A percentile compares a stretch with the other conserved stretches of the same genome.
Evolutionary conservation across 2,888 invertebrate species (phyloP).

Genomic region (Electrophaes corylata): DNA sequence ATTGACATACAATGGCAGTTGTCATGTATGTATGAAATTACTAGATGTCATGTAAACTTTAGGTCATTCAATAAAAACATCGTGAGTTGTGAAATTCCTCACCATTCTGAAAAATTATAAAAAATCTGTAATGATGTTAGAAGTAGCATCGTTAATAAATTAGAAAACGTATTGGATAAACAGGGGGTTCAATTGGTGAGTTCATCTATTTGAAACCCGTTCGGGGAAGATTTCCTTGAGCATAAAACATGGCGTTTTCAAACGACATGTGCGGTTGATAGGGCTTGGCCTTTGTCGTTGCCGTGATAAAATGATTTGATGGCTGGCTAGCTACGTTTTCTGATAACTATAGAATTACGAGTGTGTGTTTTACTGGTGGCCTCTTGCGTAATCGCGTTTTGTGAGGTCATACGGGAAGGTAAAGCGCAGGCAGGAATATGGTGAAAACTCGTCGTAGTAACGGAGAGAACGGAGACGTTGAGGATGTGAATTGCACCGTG

Average conservation of each 20-base stretch:
- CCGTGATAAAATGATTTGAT: constrained; percentile 57
- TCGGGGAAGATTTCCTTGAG: constrained; percentile 56
- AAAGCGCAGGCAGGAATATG: constrained; percentile 71
- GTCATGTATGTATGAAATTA: too few relatives aligned
- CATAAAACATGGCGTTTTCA: constrained; percentile 75
- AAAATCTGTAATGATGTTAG: neutral
- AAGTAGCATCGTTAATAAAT: constrained; percentile 7
- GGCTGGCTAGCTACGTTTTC: constrained; percentile 48
- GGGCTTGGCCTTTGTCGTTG: constrained; percentile 71
- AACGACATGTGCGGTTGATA: constrained; percentile 79
- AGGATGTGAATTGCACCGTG: constrained; percentile 75
- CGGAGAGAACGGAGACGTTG: constrained; percentile 81
- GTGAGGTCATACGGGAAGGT: constrained; percentile 62
- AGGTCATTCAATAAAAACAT: constrained; percentile 79
- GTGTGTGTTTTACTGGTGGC: constrained; percentile 57
- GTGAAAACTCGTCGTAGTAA: constrained; percentile 84
- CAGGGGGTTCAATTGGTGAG: constrained; percentile 64
- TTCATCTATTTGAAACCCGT: constrained; percentile 52
- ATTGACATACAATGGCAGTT: too few relatives aligned
- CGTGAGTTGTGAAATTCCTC: constrained; percentile 56
- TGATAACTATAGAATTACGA: constrained; percentile 54
- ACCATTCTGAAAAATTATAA: constrained; percentile 13
- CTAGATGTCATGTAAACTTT: constrained; percentile 39
- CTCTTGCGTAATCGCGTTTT: constrained; percentile 64
- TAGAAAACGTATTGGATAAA: constrained; percentile 34